Conservation (phyloP, 2,888 invertebrate genomes). For the Graphium colonna region DNA sequence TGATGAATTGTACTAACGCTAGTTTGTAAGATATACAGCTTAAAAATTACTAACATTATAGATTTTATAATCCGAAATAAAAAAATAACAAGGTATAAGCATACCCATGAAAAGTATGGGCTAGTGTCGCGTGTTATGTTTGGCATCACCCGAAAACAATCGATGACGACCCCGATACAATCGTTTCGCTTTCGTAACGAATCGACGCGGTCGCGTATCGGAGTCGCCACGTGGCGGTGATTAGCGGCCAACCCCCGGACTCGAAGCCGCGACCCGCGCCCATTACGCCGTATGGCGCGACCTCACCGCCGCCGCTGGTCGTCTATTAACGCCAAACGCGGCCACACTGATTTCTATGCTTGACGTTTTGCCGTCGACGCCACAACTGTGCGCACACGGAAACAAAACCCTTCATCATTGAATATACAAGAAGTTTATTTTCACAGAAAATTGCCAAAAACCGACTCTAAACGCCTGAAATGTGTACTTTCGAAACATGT, state of each 20-base stretch:
- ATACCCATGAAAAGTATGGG: too few relatives aligned
- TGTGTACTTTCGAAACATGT: too few relatives aligned
- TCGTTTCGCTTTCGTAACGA: constrained; percentile 12
- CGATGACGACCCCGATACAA: neutral
- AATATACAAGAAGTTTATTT: too few relatives aligned
- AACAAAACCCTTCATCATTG: too few relatives aligned
- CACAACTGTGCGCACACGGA: neutral
- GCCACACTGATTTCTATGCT: constrained; percentile 11
- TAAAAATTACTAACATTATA: too few relatives aligned
- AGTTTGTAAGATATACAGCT: too few relatives aligned
- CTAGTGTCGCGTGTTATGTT: too few relatives aligned
- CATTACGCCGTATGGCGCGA: constrained; percentile 66
- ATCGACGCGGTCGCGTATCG: constrained; percentile 9
- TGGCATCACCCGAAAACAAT: neutral
- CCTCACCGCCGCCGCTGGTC: constrained; percentile 40
- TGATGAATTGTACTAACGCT: too few relatives aligned
- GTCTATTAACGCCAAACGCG: constrained; percentile 45
- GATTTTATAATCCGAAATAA: too few relatives aligned
- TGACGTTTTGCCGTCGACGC: constrained; percentile 14
- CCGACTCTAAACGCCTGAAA: too few relatives aligned
- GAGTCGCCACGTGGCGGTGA: constrained; percentile 22
- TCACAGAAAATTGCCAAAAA: too few relatives aligned
- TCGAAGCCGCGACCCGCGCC: constrained; percentile 41
- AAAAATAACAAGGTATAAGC: too few relatives aligned
- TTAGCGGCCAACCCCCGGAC: constrained; percentile 30